Evolutionary conservation across 1,140 invertebrate species (phyloP), one percentile per base, ranked within the genome.

Genomic region (Geopemphigus sp.): DNA sequence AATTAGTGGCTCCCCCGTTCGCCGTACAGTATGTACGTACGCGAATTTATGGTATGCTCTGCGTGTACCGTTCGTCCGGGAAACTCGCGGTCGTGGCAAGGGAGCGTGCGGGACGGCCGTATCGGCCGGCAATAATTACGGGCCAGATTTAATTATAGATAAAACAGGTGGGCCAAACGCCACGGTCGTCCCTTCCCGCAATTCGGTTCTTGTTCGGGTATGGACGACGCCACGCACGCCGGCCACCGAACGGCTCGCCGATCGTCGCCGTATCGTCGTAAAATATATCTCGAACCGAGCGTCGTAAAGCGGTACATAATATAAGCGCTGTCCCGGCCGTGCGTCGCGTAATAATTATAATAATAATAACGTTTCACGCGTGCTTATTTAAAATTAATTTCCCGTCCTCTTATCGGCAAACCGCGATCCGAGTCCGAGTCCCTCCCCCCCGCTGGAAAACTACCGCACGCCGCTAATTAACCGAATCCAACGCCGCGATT

Each of bases 81-180:
- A 22, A 22, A 12, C 54, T 0, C 54, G 54, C n/a, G n/a, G n/a
- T n/a, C n/a, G n/a, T n/a, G n/a, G n/a, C n/a, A n/a, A n/a, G 56
- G 24, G 15, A 0, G 66, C 5, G 32, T 56, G 29, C 70, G 53
- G 56, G 50, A 14, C 26, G 50, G 70, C 32, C 17, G n/a, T 73
- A 73, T 73, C 26, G n/a, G 26, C 26, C 11, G 50, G 70, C 50
- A 73, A 70, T 50, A 70, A 73, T 73, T 56, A 73, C 54, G 70
- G 26, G 12, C 53, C n/a, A 29, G 70, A 73, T 73, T 73, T 73
- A 73, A 73, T 73, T 73, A 73, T 73, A 73, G 70, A 73, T 73
- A 73, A 56, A 15, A 24, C 29, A 68, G 64, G 64, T 68, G 64
- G 12, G 22, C 8, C 24, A n/a, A 8, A 19, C 10, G 8, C 63